phyloP scores from a whole-genome alignment of 1,140 invertebrate species.

The Drosophila athabasca region DNA sequence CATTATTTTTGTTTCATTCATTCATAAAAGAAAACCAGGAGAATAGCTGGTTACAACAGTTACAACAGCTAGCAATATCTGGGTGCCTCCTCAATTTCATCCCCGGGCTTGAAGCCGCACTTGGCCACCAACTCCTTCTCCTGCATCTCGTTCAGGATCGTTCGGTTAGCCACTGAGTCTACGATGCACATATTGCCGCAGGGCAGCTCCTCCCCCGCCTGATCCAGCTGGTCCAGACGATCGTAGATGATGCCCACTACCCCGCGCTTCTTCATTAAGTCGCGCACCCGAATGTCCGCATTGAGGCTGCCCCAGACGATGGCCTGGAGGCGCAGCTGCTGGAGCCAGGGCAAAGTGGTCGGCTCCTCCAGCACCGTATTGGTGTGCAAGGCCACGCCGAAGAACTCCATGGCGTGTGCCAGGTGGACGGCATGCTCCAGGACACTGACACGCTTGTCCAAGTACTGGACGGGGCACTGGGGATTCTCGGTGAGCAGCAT shows the following conservation, averaged over 20 bases:
- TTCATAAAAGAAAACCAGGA: neutral
- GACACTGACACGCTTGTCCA: constrained; percentile 90
- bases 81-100: neutral
- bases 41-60: too few species aligned
- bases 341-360: constrained; percentile 84
- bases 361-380: constrained; percentile 92
- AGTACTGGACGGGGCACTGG: constrained; percentile 90
- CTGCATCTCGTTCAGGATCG: constrained; percentile 17
- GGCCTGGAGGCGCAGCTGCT: constrained; percentile 11
- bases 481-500: constrained; percentile 93
- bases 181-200: constrained; percentile 44
- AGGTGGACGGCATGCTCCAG: constrained; percentile 91
- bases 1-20: constrained; percentile 36
- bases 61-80: too few species aligned
- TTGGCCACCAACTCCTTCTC: constrained; percentile 37
- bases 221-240: constrained; percentile 54
- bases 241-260: constrained; percentile 53
- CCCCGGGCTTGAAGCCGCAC: constrained; percentile 11
- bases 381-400: constrained; percentile 94
- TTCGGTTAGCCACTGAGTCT: constrained; percentile 35
- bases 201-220: constrained; percentile 35
- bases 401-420: constrained; percentile 89
- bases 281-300: neutral
- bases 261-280: constrained; percentile 23
- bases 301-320: constrained; percentile 25